Conservation (phyloP, 2,113 vertebrate species). For the Tragelaphus buxtoni region DNA sequence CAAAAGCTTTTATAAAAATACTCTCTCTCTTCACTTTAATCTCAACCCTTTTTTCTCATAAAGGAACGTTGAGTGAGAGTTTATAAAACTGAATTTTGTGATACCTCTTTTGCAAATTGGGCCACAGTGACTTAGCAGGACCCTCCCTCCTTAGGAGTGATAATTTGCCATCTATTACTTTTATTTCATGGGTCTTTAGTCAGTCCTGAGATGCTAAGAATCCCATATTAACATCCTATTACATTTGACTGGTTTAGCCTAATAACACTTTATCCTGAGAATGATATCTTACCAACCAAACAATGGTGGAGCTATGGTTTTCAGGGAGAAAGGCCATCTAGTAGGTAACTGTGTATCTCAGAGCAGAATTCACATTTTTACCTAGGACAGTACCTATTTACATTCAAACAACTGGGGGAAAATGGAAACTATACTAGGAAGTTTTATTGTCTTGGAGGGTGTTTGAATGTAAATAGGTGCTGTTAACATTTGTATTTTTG, state of each 20-base stretch:
- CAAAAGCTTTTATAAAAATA: background rate
- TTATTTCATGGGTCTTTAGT: background rate
- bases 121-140: background rate
- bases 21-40: background rate
- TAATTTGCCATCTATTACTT: background rate
- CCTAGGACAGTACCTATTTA: background rate
- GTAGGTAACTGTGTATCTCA: background rate
- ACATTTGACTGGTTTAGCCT: background rate
- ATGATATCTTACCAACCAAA: background rate
- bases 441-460: background rate
- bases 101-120: background rate
- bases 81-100: background rate
- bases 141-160: background rate
- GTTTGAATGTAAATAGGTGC: background rate
- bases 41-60: background rate
- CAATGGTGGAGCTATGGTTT: background rate
- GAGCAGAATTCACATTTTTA: slow-evolving; percentile 1
- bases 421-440: background rate
- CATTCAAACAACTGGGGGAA: background rate
- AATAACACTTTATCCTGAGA: background rate
- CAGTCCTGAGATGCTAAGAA: background rate
- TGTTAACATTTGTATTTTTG: background rate
- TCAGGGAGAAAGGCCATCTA: background rate
- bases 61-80: background rate
- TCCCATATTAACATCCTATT: background rate